A percentile compares a stretch with the other conserved stretches of the same genome.
These are phyloP conservation scores for Sturnira hondurensis DNA, from an alignment of 2,113 vertebrate species.

Conservation along the genomic window DNA sequence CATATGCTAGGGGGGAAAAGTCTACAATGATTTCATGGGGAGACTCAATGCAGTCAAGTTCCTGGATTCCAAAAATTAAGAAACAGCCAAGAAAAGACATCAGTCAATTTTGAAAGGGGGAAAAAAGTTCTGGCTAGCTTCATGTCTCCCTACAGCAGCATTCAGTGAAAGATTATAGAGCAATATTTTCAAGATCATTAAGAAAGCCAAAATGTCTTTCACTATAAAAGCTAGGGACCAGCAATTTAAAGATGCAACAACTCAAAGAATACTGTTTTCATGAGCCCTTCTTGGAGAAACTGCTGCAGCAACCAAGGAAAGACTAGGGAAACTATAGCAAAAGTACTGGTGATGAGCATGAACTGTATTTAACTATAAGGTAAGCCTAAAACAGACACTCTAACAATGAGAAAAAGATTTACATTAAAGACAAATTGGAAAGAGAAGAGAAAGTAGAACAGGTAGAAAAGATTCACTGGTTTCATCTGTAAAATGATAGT, in stretches of 20 bases:
- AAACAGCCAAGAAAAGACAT: neutral
- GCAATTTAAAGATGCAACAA: constrained; percentile 3
- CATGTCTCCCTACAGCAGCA: neutral
- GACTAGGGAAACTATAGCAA: neutral
- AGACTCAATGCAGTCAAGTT: neutral
- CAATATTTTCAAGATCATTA: neutral
- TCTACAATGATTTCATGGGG: neutral
- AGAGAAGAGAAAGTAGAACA: neutral
- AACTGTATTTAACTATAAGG: neutral
- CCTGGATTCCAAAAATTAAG: neutral
- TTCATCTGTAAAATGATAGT: neutral
- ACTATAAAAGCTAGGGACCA: neutral
- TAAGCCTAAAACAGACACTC: neutral
- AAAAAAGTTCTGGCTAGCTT: neutral
- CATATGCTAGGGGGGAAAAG: neutral
- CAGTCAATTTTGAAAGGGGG: neutral
- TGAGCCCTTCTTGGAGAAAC: neutral
- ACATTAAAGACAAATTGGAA: neutral
- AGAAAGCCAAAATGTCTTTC: constrained; percentile 10
- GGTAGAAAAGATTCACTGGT: neutral
- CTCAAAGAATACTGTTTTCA: neutral
- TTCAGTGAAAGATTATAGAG: neutral
- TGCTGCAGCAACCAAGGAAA: neutral
- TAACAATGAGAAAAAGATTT: neutral
- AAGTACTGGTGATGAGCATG: neutral